phyloP scores from a whole-genome alignment of 2,797 vertebrate species.

The Gouania willdenowi region DNA sequence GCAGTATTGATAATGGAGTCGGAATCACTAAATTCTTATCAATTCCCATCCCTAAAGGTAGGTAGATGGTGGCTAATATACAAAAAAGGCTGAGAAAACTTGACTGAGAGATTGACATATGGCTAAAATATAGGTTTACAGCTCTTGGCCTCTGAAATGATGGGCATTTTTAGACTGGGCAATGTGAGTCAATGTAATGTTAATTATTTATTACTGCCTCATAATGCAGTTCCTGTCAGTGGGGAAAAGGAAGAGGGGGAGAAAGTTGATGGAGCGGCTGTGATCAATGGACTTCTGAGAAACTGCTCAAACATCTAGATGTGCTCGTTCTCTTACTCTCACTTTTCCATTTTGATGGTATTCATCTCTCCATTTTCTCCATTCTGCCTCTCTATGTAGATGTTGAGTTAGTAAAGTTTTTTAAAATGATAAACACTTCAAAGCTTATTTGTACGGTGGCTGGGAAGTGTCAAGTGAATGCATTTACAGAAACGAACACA shows the following conservation, averaged over 20 bases:
- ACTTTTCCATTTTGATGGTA: slow-evolving; percentile 6
- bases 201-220: slow-evolving; percentile 67
- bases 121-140: background rate
- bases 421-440: slow-evolving; percentile 29
- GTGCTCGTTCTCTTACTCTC: slow-evolving; percentile 2
- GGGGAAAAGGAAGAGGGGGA: slow-evolving; percentile 5
- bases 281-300: slow-evolving; percentile 72
- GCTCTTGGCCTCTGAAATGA: slow-evolving; percentile 5
- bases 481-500: too few relatives aligned
- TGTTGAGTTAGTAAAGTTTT: slow-evolving; percentile 15
- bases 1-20: too few relatives aligned
- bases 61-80: too few relatives aligned
- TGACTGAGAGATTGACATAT: too few relatives aligned
- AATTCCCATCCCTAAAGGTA: too few relatives aligned
- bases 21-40: too few relatives aligned
- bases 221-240: slow-evolving; percentile 45
- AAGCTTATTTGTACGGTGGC: slow-evolving; percentile 28
- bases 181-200: slow-evolving; percentile 48
- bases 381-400: slow-evolving; percentile 10
- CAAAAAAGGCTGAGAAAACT: too few relatives aligned
- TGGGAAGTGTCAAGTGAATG: too few relatives aligned
- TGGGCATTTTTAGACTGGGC: slow-evolving; percentile 37
- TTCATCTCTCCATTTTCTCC: background rate
- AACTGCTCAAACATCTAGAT: slow-evolving; percentile 41
- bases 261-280: slow-evolving; percentile 29